Evolutionary conservation across 2,113 vertebrate genomes (phyloP), one percentile per base, ranked within the genome.

Genomic region (Tenrec ecaudatus): DNA sequence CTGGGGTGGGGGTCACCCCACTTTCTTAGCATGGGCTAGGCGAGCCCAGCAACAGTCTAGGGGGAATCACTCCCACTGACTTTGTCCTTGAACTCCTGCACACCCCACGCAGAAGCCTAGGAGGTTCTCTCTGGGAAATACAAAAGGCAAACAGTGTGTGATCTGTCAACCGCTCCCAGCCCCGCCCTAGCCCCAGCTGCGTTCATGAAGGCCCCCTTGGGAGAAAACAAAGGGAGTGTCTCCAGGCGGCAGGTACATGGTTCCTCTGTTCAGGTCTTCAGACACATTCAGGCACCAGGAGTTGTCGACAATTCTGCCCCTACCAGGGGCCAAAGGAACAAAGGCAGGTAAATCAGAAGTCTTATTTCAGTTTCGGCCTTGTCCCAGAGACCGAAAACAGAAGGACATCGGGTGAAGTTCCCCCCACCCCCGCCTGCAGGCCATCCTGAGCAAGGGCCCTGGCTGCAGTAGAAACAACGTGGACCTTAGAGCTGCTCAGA

Each of bases 301-400:
- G 23, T 82, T 91, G 69, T 76, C 71, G 88, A 64, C 84, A n/a
- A 64, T 82, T 86, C 89, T 6, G 9, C 29, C 22, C n/a, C 20
- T 83, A 80, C 43, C 82, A 40, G 69, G 75, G 53, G 47, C 60
- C n/a, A 38, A 38, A 66, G 68, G 25, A 27, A 69, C 86, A 38
- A 40, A 57, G 47, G 8, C 80, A 93, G 88, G 82, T 88, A 53
- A 87, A 23, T 58, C 47, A n/a, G 73, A 89, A 79, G 76, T 57
- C 47, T 84, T 31, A 8, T 84, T 43, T 90, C 57, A 76, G 23
- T 38, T 86, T 82, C 22, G 6, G 33, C 64, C 27, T 36, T 62
- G 31, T 29, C 11, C 40, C 73, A 79, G 82, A 83, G 78, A 78
- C 43, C 79, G 81, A 57, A 88, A 93, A 62, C 9, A 31, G 47